These are phyloP conservation scores for Argynnis bischoffii DNA, from an alignment of 2,888 invertebrate genomes.

Conservation along the genomic window DNA sequence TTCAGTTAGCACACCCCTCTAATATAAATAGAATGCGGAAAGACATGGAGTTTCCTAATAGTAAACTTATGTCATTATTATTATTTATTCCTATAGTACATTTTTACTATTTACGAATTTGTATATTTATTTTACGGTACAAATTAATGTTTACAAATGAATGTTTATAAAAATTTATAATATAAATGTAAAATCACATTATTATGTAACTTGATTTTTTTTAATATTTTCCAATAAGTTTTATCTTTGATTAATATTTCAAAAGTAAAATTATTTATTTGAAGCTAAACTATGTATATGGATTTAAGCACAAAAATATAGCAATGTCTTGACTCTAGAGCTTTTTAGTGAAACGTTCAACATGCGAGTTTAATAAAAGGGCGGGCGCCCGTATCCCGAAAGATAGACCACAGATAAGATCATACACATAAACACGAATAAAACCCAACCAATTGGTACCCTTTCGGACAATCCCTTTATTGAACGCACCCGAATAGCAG, in stretches of 20 bases:
- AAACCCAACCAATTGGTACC: slow-evolving; percentile 67
- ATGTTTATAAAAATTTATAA: too few species aligned
- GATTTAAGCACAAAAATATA: background rate
- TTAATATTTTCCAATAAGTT: too few species aligned
- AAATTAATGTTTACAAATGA: too few species aligned
- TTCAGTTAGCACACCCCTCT: slow-evolving; percentile 62
- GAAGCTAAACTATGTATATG: background rate
- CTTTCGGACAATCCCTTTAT: slow-evolving; percentile 62
- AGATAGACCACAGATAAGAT: slow-evolving; percentile 73
- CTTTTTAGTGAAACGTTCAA: slow-evolving; percentile 50
- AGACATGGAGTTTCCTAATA: slow-evolving; percentile 44
- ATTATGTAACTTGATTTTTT: too few species aligned
- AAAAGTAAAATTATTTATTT: background rate
- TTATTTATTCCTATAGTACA: too few species aligned
- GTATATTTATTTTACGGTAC: too few species aligned
- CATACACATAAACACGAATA: slow-evolving; percentile 71
- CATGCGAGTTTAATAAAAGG: slow-evolving; percentile 72
- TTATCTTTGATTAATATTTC: too few species aligned
- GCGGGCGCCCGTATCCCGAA: slow-evolving; percentile 68
- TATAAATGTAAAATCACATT: too few species aligned
- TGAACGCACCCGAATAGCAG: slow-evolving; percentile 52
- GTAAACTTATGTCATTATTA: background rate
- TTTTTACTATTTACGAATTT: too few species aligned
- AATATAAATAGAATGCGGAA: slow-evolving; percentile 48
- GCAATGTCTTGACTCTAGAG: slow-evolving; percentile 45